Evolutionary conservation across 2,113 vertebrate species (phyloP), one percentile per base, ranked within the genome.

Genomic region (Tetrao urogallus): DNA sequence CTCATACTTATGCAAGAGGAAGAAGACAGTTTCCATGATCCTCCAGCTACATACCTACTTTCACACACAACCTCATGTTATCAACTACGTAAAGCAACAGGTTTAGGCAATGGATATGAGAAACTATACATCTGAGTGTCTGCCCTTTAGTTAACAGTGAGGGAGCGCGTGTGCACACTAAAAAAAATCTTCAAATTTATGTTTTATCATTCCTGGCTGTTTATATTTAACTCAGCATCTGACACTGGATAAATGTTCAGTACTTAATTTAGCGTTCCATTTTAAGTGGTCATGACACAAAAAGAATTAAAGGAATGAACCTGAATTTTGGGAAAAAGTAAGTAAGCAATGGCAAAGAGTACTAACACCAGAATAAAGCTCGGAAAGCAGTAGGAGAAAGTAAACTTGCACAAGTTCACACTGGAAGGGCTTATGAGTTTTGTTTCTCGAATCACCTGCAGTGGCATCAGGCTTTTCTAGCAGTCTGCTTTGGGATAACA

Each of bases 191-290:
- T 88, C 60, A 30, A 82, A 95, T 86, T 77, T 71, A 8, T 69
- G 57, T 71, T 92, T 93, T 93, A 91, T 90, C 84, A 81, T 82
- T 96, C 60, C 56, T 89, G 64, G 48, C 67, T 85, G 67, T 81
- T 91, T 90, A 89, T 85, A 94, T 90, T 96, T 88, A 94, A 88
- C 69, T 88, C 34, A 9, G 56, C 64, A 82, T 91, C 84, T 69
- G 85, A 90, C 88, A 91, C 5, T 52, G 69, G 80, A 83, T 86
- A 91, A 92, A 91, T 38, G 76, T 43, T 65, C 84, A 85, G 81
- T 50, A 80, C 89, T 94, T 94, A 83, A 96, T 91, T 95, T 78
- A 94, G 87, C 89, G 85, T 43, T 76, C 42, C 69, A 56, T 82
- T 89, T 11, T 22, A 94, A 94, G 79, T n/a, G 79, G 88, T 78